Evolutionary conservation across 2,888 invertebrate species (phyloP).

Genomic region (Lottia scabra): DNA sequence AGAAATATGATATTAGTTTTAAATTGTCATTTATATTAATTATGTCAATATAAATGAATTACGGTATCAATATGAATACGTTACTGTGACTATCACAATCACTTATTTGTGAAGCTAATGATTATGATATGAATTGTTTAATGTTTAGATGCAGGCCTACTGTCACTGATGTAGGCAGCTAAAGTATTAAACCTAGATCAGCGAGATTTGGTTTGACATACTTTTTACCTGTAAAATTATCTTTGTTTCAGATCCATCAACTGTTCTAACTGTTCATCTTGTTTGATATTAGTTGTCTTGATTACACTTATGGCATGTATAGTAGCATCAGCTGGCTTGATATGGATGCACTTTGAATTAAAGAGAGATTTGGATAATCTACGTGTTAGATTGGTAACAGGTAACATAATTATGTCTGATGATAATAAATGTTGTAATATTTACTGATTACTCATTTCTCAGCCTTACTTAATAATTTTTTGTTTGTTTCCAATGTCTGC

Average conservation of each 20-base stretch:
- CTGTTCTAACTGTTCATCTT: constrained; percentile 57
- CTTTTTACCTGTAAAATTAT: too few relatives aligned
- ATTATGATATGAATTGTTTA: too few relatives aligned
- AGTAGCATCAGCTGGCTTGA: constrained; percentile 61
- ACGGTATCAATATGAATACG: too few relatives aligned
- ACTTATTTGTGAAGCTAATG: too few relatives aligned
- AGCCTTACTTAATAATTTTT: background rate
- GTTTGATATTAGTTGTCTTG: constrained; percentile 59
- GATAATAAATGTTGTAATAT: background rate
- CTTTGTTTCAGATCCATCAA: constrained; percentile 25
- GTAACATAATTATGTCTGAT: constrained; percentile 21
- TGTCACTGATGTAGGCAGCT: too few relatives aligned
- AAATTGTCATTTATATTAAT: too few relatives aligned
- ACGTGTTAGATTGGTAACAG: constrained; percentile 39
- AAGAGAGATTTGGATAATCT: constrained; percentile 65
- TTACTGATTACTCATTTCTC: background rate
- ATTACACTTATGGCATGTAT: constrained; percentile 64
- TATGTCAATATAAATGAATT: too few relatives aligned
- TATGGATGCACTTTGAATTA: constrained; percentile 68
- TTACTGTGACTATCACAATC: too few relatives aligned
- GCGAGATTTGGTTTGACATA: too few relatives aligned
- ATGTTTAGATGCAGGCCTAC: too few relatives aligned
- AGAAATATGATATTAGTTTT: too few relatives aligned
- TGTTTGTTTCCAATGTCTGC: constrained; percentile 20
- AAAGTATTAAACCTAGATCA: too few relatives aligned